Evolutionary conservation across 1,140 invertebrate genomes (phyloP).

Genomic region (Papilio xuthus): DNA sequence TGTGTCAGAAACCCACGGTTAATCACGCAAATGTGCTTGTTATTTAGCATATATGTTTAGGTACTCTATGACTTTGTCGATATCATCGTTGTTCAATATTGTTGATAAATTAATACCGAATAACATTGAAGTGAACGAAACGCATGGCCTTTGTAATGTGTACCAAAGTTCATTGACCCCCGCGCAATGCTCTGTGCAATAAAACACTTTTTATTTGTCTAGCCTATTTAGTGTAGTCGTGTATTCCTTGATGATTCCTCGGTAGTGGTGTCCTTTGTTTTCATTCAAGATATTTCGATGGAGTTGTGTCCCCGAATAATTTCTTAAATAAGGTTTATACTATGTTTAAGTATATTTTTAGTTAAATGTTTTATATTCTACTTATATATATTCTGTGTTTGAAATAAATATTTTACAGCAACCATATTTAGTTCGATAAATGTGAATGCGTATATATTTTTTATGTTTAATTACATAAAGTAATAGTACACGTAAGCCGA

Average conservation of each 20-base stretch:
- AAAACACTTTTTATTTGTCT: conserved; percentile 24
- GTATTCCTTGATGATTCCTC: not conserved
- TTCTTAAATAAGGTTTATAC: no score
- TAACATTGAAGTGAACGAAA: conserved; percentile 17
- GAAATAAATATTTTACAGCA: not conserved
- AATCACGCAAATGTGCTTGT: not conserved
- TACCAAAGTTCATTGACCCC: conserved; percentile 6
- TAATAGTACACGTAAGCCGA: conserved; percentile 40
- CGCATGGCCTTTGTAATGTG: conserved; percentile 6
- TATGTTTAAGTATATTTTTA: no score
- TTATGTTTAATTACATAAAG: conserved; percentile 28
- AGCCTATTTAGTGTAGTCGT: conserved; percentile 1
- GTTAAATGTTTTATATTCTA: no score
- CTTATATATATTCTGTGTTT: no score
- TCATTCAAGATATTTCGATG: not conserved
- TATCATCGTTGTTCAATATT: not conserved
- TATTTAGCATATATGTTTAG: not conserved
- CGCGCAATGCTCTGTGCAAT: conserved; percentile 4
- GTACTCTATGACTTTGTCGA: not conserved
- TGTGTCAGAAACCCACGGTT: no score
- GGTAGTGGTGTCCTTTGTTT: not conserved
- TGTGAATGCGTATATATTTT: not conserved
- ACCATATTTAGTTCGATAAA: not conserved
- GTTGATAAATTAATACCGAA: not conserved
- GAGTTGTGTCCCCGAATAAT: not conserved